These are phyloP conservation scores for Lonchura striata DNA, from an alignment of 2,113 vertebrate species.

Conservation along the genomic window DNA sequence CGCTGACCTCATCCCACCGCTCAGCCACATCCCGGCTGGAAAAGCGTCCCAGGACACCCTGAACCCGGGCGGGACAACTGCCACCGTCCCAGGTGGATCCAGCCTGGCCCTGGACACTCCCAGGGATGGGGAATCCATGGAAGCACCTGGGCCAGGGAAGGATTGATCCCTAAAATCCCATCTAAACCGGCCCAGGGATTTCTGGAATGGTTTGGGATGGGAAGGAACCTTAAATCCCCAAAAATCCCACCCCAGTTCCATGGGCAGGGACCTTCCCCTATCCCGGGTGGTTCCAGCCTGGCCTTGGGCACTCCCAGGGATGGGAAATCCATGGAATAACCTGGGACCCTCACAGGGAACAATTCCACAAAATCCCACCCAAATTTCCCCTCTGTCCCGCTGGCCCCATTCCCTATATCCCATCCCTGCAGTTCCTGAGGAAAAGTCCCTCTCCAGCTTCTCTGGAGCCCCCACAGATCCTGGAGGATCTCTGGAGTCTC, in stretches of 20 bases:
- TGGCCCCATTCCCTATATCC: no score
- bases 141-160: not conserved
- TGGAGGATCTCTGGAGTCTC: no score
- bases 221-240: not conserved
- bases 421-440: no score
- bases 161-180: not conserved
- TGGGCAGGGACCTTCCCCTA: not conserved
- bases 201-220: not conserved
- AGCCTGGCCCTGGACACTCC: fast-evolving
- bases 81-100: fast-evolving
- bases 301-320: no score
- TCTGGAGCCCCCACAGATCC: no score
- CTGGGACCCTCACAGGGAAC: no score
- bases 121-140: not conserved
- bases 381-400: no score
- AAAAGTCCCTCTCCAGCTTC: no score
- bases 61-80: not conserved
- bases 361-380: no score
- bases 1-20: not conserved
- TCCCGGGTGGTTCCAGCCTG: not conserved
- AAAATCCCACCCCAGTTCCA: not conserved
- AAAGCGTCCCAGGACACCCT: not conserved
- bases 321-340: not conserved
- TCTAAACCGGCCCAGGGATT: fast-evolving
- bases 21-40: not conserved